These are phyloP conservation scores for Mirza zaza DNA, from an alignment of 2,113 vertebrate genomes.

Conservation along the genomic window DNA sequence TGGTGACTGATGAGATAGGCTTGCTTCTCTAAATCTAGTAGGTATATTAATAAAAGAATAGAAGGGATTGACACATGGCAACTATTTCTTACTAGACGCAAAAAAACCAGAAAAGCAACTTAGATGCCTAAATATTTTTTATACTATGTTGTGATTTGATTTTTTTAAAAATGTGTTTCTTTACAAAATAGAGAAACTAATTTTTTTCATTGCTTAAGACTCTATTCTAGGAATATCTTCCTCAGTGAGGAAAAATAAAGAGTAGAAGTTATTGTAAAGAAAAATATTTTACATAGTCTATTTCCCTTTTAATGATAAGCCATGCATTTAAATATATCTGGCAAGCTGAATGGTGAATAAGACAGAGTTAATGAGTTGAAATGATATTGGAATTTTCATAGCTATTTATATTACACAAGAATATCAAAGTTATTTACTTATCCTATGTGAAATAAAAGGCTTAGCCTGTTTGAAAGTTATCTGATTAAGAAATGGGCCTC, in stretches of 20 bases:
- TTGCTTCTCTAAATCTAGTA: background rate
- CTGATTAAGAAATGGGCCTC: background rate
- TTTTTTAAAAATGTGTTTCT: background rate
- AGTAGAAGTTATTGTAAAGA: background rate
- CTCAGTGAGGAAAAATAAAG: background rate
- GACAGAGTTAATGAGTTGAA: background rate
- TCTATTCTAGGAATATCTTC: background rate
- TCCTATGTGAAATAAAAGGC: background rate
- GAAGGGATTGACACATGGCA: background rate
- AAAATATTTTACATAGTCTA: background rate
- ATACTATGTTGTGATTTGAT: background rate
- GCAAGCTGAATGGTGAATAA: background rate
- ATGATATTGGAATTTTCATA: background rate
- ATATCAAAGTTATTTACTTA: background rate
- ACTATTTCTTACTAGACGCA: background rate
- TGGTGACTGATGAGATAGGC: rapidly evolving
- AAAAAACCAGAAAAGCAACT: background rate
- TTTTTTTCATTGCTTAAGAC: background rate
- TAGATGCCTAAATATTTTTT: background rate
- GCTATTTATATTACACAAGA: background rate
- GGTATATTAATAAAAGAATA: background rate
- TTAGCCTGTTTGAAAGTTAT: background rate
- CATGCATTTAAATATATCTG: background rate
- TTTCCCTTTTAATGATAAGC: background rate
- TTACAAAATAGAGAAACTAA: background rate